phyloP scores from a whole-genome alignment of 2,113 vertebrate genomes.

The Natator depressus region DNA sequence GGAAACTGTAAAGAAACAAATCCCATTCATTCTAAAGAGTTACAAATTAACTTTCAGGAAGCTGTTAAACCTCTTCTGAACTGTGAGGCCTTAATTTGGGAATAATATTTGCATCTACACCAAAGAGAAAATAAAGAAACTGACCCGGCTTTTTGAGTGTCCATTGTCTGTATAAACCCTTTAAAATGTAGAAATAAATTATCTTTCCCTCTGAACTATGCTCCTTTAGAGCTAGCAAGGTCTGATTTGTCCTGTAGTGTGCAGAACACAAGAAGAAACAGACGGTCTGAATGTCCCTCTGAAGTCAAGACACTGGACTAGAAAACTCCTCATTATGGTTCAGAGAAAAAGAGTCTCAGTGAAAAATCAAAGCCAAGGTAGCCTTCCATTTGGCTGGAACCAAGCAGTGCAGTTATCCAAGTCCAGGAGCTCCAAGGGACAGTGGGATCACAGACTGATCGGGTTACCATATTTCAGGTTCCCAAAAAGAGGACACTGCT shows the following conservation, averaged over 20 bases:
- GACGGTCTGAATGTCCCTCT: fast-evolving
- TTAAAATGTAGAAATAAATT: background rate
- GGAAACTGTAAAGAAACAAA: background rate
- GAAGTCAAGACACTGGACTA: background rate
- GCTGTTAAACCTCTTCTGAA: background rate
- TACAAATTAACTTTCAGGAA: background rate
- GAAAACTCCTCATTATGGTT: background rate
- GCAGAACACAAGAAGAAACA: background rate
- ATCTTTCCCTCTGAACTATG: background rate
- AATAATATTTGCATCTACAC: background rate
- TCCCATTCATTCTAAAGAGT: background rate
- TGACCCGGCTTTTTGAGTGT: background rate
- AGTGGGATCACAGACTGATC: fast-evolving
- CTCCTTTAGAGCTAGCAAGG: background rate
- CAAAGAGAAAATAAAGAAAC: background rate
- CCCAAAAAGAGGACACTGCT: too few species aligned
- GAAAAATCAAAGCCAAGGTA: background rate
- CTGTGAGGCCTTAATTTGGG: background rate
- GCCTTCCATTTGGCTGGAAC: background rate
- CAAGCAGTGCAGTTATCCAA: background rate
- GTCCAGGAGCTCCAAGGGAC: fast-evolving
- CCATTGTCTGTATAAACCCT: background rate
- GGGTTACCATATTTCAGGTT: too few species aligned
- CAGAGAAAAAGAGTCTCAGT: background rate
- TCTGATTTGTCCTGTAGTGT: background rate